Evolutionary conservation across 37 sponge, comb jelly and placozoan genomes (phyloP).

Genomic region (Agelas oroides): DNA sequence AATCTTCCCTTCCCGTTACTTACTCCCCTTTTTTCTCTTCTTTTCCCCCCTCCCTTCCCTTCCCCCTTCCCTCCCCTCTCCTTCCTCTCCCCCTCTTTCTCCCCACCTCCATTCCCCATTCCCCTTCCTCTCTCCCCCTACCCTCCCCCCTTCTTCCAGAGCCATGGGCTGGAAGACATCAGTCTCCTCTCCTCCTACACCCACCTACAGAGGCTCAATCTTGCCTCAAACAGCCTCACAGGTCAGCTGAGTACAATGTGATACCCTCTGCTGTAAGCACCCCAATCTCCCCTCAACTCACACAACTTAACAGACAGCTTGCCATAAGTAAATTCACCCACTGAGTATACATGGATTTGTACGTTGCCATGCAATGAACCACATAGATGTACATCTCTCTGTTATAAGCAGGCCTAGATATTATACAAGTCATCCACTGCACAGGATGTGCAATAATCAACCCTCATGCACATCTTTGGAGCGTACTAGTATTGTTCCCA

Average conservation of each 20-base stretch:
- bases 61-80: background rate
- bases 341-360: no score
- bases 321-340: background rate
- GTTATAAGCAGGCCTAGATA: no score
- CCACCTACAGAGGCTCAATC: slow-evolving; percentile 57
- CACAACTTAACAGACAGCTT: background rate
- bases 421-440: no score
- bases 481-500: no score
- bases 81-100: no score
- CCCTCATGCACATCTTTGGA: no score
- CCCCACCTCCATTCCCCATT: background rate
- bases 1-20: background rate
- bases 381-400: no score
- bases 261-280: no score
- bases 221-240: slow-evolving; percentile 73
- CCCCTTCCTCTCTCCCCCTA: background rate
- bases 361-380: no score
- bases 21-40: background rate
- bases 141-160: slow-evolving; percentile 21
- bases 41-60: background rate
- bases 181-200: slow-evolving; percentile 40
- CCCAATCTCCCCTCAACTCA: background rate
- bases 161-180: slow-evolving; percentile 44
- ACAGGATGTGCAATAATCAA: no score
- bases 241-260: slow-evolving; percentile 22